These are phyloP conservation scores for Apantesis nais DNA, from an alignment of 2,888 invertebrate genomes.

Conservation along the genomic window DNA sequence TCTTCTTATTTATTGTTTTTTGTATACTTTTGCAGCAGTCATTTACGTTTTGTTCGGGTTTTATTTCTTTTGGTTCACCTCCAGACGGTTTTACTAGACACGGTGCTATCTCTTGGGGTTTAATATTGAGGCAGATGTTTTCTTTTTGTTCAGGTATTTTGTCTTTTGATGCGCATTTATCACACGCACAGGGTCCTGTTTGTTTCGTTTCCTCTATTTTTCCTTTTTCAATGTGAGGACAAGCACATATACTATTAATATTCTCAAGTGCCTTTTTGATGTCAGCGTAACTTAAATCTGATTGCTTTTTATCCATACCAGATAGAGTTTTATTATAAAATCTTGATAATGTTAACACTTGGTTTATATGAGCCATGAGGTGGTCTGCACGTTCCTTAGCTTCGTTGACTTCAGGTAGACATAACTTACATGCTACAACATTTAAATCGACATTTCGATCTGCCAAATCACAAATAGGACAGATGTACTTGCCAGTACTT, in stretches of 20 bases:
- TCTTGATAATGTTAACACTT: conserved; percentile 41
- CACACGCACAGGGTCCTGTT: too few relatives aligned
- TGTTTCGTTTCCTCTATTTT: background rate
- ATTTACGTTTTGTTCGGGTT: background rate
- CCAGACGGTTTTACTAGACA: background rate
- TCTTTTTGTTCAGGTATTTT: background rate
- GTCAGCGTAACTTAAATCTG: conserved; percentile 13
- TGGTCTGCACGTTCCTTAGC: conserved; percentile 31
- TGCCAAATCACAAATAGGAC: conserved; percentile 24
- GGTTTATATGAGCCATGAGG: conserved; percentile 43
- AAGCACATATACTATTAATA: conserved; percentile 30
- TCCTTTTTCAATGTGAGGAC: conserved; percentile 9
- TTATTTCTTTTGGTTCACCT: background rate
- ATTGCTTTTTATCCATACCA: background rate
- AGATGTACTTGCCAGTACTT: conserved; percentile 10
- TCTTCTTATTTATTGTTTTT: too few relatives aligned
- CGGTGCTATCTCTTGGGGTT: background rate
- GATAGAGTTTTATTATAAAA: conserved; percentile 23
- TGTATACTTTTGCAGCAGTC: background rate
- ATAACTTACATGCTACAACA: conserved; percentile 17
- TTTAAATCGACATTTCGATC: conserved; percentile 14
- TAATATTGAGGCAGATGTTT: background rate
- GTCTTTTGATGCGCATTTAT: background rate
- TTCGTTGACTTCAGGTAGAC: conserved; percentile 22
- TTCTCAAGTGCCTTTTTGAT: conserved; percentile 44